Evolutionary conservation across 2,113 vertebrate species (phyloP).

Genomic region (Sarotherodon lohbergeri): DNA sequence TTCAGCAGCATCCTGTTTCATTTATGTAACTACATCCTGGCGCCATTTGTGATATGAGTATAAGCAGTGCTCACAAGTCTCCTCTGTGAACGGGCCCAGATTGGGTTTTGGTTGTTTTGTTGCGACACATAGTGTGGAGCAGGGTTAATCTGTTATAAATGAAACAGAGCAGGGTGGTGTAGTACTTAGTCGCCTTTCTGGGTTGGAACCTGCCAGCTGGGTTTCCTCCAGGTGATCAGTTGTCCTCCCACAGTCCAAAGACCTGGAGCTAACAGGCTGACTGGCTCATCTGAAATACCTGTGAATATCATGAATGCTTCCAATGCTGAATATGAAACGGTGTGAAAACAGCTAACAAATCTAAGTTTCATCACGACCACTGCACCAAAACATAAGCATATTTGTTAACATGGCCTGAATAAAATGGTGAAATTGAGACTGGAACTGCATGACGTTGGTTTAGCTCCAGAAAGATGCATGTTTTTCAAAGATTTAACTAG

Average conservation of each 20-base stretch:
- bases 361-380: background rate
- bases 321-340: background rate
- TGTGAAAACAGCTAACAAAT: background rate
- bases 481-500: background rate
- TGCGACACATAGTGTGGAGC: background rate
- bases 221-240: background rate
- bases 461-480: background rate
- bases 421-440: background rate
- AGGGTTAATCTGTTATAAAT: background rate
- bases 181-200: background rate
- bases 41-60: background rate
- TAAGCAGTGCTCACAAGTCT: background rate
- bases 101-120: background rate
- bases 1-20: background rate
- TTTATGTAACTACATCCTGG: background rate
- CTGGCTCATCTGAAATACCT: background rate
- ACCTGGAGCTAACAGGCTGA: background rate
- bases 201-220: background rate
- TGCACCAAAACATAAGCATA: background rate
- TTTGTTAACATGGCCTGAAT: background rate
- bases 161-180: background rate
- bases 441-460: background rate
- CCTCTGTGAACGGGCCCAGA: background rate
- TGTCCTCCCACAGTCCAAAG: background rate
- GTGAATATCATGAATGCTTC: background rate